Evolutionary conservation across 2,113 vertebrate genomes (phyloP), one percentile per base, ranked within the genome.

Genomic region (Bostrychus sinensis): DNA sequence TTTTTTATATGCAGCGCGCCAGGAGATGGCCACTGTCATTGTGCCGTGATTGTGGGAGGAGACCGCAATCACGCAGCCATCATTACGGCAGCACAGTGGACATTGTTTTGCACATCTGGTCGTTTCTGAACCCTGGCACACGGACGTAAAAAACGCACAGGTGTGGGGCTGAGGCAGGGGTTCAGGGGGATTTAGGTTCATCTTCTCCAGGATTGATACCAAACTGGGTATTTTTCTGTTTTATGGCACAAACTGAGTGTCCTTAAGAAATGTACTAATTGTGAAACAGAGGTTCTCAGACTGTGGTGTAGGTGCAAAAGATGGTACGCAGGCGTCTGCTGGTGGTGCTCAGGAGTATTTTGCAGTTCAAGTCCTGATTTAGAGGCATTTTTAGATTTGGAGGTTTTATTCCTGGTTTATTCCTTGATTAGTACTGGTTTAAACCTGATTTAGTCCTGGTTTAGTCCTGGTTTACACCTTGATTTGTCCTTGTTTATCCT

Each of bases 1-100:
- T 87, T 71, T 69, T 90, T 91, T 78, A 81, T 83, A 86, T 86
- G 80, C 82, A 80, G n/a, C n/a, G n/a, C 79, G 65, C 48, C 12
- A 25, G 12, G 5, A 43, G 78, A 82, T 25, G 75, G 58, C 66
- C 77, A 32, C 60, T 71, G 78, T 86, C 75, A 78, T 88, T 88
- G 83, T 86, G 82, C 74, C 50, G 53, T 77, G 79, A 83, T 81
- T 85, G 83, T 70, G 68, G 81, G 82, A 74, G 79, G 74, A 80
- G 80, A 48, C 80, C 46, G 72, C 73, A 84, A 84, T 86, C 87
- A 86, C 41, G 59, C 38, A 26, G 62, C 74, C 73, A 62, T 88
- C 86, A 77, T 78, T 82, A 83, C 72, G 39, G 70, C 66, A 55
- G 45, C 69, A 39, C 14, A 45, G 71, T 70, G 34, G 62, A 86